These are phyloP conservation scores for Hirundichthys speculiger DNA, from an alignment of 2,113 vertebrate species.

Conservation along the genomic window DNA sequence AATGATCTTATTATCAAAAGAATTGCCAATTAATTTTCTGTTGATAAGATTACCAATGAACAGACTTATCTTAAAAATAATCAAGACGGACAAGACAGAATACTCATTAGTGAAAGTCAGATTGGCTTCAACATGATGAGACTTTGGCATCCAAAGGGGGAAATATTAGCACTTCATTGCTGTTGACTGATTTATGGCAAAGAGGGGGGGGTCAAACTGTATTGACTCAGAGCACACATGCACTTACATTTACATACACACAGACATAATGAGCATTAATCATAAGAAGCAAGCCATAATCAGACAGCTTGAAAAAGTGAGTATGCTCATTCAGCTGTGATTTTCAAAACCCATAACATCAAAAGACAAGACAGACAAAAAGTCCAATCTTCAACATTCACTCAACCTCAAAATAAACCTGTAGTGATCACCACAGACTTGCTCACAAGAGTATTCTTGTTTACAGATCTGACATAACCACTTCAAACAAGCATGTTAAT, in stretches of 20 bases:
- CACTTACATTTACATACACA: constrained; percentile 15
- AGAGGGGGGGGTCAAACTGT: constrained; percentile 36
- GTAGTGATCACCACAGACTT: constrained; percentile 7
- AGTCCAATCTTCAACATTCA: constrained; percentile 33
- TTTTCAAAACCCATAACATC: constrained; percentile 54
- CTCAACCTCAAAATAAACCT: constrained; percentile 13
- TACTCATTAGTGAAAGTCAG: constrained; percentile 45
- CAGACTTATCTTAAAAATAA: constrained; percentile 7
- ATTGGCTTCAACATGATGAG: constrained; percentile 53
- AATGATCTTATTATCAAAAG: background rate
- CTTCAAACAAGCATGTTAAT: constrained; percentile 10
- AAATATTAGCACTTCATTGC: constrained; percentile 68
- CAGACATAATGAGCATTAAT: constrained; percentile 61
- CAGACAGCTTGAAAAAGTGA: constrained; percentile 56
- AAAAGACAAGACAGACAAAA: constrained; percentile 46
- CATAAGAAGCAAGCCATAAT: constrained; percentile 71
- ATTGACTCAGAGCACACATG: constrained; percentile 31
- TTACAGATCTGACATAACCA: constrained; percentile 11
- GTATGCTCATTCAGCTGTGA: constrained; percentile 61
- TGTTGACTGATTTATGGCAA: constrained; percentile 70
- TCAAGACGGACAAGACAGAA: constrained; percentile 47
- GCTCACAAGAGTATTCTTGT: constrained; percentile 12
- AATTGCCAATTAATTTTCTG: background rate
- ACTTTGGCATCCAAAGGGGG: constrained; percentile 51
- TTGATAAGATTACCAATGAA: background rate